Percentiles rank a stretch among this genome's conserved stretches.
Conservation (phyloP, 1,140 invertebrate species). For the Scaptodrosophila lebanonensis region DNA sequence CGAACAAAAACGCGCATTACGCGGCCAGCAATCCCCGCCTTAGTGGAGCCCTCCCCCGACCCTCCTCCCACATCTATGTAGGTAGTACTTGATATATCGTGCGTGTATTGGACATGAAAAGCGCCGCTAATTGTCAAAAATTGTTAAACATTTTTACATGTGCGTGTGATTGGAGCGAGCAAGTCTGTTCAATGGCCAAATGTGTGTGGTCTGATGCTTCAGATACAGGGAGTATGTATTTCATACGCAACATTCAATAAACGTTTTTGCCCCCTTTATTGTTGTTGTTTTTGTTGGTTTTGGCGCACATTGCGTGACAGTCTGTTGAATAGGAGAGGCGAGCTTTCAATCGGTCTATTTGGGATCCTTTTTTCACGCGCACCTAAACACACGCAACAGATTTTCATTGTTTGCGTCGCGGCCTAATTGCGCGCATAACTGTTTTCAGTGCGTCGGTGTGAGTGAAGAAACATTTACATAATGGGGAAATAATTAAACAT, state of each 20-base stretch:
- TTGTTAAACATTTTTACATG: conserved; percentile 58
- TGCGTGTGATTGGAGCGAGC: conserved; percentile 22
- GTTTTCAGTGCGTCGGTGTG: conserved; percentile 12
- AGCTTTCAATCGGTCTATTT: conserved; percentile 39
- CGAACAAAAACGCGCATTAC: conserved; percentile 14
- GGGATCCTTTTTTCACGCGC: conserved; percentile 64
- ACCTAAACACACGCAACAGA: conserved; percentile 72
- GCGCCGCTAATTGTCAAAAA: conserved; percentile 76
- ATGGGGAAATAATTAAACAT: conserved; percentile 74
- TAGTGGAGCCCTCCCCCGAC: background rate
- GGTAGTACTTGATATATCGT: too few relatives aligned
- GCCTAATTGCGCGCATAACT: conserved; percentile 62
- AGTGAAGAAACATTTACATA: conserved; percentile 59
- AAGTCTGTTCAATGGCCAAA: conserved; percentile 62
- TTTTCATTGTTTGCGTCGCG: too few relatives aligned
- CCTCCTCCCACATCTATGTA: background rate
- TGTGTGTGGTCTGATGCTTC: conserved; percentile 40
- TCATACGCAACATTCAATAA: conserved; percentile 25
- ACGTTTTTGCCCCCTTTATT: conserved; percentile 55
- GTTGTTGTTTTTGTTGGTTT: conserved; percentile 9
- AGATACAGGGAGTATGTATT: too few relatives aligned
- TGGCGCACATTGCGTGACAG: conserved; percentile 66
- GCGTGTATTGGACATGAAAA: conserved; percentile 55
- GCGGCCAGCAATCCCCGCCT: conserved; percentile 8
- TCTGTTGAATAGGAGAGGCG: conserved; percentile 55